Base-by-base conservation (phyloP, 2,113 vertebrate genomes). In the Coryphaenoides rupestris region DNA sequence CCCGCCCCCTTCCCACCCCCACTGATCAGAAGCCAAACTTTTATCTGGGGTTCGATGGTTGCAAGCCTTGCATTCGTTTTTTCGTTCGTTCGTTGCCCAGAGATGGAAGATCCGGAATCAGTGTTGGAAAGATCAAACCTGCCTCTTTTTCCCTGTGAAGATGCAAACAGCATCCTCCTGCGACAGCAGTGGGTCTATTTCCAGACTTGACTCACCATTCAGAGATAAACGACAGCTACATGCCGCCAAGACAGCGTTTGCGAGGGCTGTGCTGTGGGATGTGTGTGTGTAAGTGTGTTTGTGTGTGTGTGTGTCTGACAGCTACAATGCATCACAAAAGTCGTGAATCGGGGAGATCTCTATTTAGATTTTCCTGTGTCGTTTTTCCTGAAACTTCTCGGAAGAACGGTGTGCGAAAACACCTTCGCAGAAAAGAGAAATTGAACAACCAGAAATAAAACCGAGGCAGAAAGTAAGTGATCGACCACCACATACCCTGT, bases 131-230 rank as follows among this genome's bases (percentile, higher is more conserved):
- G 26, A 59, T 60, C 26, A 66, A 65, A 40, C 57, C 23, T n/a
- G n/a, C 33, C 13, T 9, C 19, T 10, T 12, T 22, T 58, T 5
- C 53, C 64, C 58, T 64, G 63, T 50, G 46, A 57, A 70, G 60
- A 45, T n/a, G 60, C 16, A 63, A n/a, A 62, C 12, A 46, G 50
- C 54, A 5, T 75, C 5, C 4, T 68, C 16, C 21, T 54, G 19
- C 49, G 58, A 33, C 40, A 55, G 33, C 28, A 61, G 21, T 19
- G 10, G 21, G 58, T 58, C 62, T 73, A 75, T 78, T 82, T 77
- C 68, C 65, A 55, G 57, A 75, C 17, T 71, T 57, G 64, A 67
- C 69, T 60, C 60, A 58, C 13, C 5, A 52, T 22, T 58, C 55
- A 57, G 60, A 66, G 45, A 40, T 54, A 26, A 4, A 6, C 3